Conservation (phyloP, 2,113 vertebrate species). For the Pangasianodon hypophthalmus region DNA sequence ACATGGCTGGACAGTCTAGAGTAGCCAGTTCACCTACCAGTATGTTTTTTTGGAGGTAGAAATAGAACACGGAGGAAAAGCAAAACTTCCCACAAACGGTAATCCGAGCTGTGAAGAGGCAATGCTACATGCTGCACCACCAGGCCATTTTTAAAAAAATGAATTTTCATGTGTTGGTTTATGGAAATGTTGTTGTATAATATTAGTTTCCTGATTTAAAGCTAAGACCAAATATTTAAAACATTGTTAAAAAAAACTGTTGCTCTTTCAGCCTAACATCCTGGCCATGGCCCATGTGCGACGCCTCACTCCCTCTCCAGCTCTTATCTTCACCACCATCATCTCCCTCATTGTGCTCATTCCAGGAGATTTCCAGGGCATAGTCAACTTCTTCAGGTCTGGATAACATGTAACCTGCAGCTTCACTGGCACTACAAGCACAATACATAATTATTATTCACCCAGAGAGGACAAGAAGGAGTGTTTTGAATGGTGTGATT, state of each 20-base stretch:
- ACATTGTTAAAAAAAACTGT: not conserved
- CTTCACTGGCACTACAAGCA: not conserved
- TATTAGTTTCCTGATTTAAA: not conserved
- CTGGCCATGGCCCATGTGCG: slow-evolving; percentile 84
- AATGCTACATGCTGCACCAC: not conserved
- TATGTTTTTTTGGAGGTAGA: not conserved
- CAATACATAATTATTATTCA: not conserved
- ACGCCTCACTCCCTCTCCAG: slow-evolving; percentile 81
- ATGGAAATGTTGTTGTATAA: not conserved
- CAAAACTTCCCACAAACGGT: not conserved
- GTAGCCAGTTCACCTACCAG: not conserved
- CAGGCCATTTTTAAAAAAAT: not conserved
- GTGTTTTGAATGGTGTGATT: not conserved
- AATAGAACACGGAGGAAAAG: not conserved
- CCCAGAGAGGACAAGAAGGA: not conserved
- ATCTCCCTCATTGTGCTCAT: slow-evolving; percentile 82
- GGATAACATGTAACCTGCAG: not conserved
- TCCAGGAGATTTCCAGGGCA: slow-evolving; percentile 80
- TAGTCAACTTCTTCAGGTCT: slow-evolving; percentile 71
- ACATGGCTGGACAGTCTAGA: not conserved
- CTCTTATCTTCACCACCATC: slow-evolving; percentile 80
- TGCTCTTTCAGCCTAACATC: slow-evolving; percentile 77
- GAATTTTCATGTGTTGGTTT: not conserved
- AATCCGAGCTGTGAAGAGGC: not conserved
- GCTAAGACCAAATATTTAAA: not conserved